Evolutionary conservation across 2,797 vertebrate species (phyloP), one percentile per base, ranked within the genome.

Genomic region (Rhinichthys osculus): DNA sequence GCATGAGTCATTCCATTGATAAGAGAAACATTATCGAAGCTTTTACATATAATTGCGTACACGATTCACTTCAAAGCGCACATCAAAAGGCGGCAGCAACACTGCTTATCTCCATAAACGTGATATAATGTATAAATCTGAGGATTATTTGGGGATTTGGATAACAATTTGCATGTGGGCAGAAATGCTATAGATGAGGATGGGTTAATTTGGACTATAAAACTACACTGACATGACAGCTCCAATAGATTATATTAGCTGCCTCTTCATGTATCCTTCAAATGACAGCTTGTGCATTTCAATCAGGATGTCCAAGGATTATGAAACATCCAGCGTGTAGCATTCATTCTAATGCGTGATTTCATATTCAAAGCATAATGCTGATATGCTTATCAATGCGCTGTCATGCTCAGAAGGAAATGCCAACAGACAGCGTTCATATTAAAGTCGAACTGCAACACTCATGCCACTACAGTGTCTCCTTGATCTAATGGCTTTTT

Each of bases 241-340:
- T 21, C 79, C 50, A 83, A 84, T 86, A 85, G 91, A 91, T 87
- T 86, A 57, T 85, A 86, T 87, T 87, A 85, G 83, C 80, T 85
- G 54, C 78, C 66, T 74, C 84, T 85, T 86, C 50, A 71, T 87
- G 78, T 87, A 82, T 64, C 71, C 77, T 71, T 81, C 82, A 76
- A 86, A 87, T 79, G 78, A 66, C 74, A 86, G 64, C 78, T 59
- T 87, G 17, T 76, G 81, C 73, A 84, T 84, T 87, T 80, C 76
- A 89, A 87, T 89, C 86, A 89, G 82, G 79, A 72, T 69, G 80
- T 71, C 78, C 69, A 69, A 82, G 78, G 81, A 87, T 87, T 89
- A 87, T 76, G 82, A 84, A 88, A 87, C 82, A 79, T 78, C 72
- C 66, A 79, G 21, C 16, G 27, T 70, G 71, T 54, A 78, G 57